phyloP scores from a whole-genome alignment of 2,888 invertebrate genomes.

The Scotopteryx bipunctaria region DNA sequence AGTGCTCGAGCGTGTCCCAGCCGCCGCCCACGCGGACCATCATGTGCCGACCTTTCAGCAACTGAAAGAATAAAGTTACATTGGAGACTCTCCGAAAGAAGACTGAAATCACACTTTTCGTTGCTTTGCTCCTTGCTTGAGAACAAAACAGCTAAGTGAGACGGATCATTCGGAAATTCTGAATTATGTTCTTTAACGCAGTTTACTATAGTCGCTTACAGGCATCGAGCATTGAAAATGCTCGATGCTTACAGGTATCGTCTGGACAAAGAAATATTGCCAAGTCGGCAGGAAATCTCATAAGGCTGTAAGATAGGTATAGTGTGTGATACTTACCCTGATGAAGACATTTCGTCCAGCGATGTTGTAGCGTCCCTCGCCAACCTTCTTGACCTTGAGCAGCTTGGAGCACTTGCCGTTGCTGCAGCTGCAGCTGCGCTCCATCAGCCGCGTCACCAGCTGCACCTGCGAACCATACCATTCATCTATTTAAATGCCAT shows the following conservation, averaged over 20 bases:
- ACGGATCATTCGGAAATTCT: too few species aligned
- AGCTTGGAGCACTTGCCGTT: conserved; percentile 88
- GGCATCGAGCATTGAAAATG: too few species aligned
- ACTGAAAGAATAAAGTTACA: conserved; percentile 72
- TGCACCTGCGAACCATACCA: conserved; percentile 77
- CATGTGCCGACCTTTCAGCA: conserved; percentile 95
- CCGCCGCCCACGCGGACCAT: conserved; percentile 98
- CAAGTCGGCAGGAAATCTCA: too few species aligned
- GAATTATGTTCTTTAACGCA: too few species aligned
- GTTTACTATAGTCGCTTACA: too few species aligned
- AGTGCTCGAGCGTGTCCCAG: conserved; percentile 97
- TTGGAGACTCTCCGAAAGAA: not conserved
- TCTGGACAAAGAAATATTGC: too few species aligned
- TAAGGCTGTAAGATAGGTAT: too few species aligned
- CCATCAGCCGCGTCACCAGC: conserved; percentile 87
- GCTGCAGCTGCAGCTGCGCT: conserved; percentile 89
- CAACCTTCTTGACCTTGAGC: conserved; percentile 90
- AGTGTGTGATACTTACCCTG: conserved; percentile 83
- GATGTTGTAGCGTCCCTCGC: conserved; percentile 94
- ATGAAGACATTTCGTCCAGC: conserved; percentile 94
- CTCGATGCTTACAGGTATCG: too few species aligned
- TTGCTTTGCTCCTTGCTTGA: too few species aligned
- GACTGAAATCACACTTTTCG: not conserved
- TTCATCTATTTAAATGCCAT: too few species aligned
- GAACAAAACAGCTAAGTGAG: too few species aligned